Conservation (phyloP, 2,113 vertebrate species). For the Eptatretus burgeri region DNA sequence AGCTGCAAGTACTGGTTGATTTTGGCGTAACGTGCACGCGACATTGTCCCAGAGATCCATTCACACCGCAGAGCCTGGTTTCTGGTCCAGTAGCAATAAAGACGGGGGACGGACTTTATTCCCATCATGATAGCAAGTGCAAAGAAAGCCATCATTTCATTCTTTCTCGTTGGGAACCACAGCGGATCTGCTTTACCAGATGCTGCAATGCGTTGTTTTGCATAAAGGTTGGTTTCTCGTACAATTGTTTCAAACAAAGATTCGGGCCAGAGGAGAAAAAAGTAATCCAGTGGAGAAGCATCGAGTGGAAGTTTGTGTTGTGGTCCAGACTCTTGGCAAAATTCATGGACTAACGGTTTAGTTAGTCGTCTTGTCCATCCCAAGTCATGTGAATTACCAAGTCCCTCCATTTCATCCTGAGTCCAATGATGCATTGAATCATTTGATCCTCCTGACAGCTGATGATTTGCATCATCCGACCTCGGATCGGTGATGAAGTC, state of each 20-base stretch:
- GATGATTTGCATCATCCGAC: too few relatives aligned
- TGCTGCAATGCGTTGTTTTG: conserved; percentile 4
- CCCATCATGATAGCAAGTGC: conserved; percentile 10
- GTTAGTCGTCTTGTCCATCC: too few relatives aligned
- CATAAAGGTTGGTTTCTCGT: conserved; percentile 8
- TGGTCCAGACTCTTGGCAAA: background rate
- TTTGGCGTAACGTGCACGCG: conserved; percentile 8
- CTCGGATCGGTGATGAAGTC: too few relatives aligned
- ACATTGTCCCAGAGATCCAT: conserved; percentile 6
- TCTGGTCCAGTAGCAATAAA: conserved; percentile 8
- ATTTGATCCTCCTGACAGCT: too few relatives aligned
- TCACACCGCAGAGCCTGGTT: conserved; percentile 7
- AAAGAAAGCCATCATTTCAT: conserved; percentile 9
- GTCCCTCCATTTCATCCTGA: too few relatives aligned
- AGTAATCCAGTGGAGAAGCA: conserved; percentile 8
- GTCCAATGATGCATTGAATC: too few relatives aligned
- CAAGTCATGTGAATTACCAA: too few relatives aligned
- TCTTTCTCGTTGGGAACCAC: conserved; percentile 7
- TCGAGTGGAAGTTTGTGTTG: conserved; percentile 5
- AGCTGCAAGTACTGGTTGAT: conserved; percentile 9
- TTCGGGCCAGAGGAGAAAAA: conserved; percentile 8
- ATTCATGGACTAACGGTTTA: background rate
- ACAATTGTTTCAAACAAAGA: conserved; percentile 6
- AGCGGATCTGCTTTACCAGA: conserved; percentile 3
- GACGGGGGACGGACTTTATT: conserved; percentile 8